Conservation (phyloP, 1,140 invertebrate genomes). For the Dufourea novaeangliae region DNA sequence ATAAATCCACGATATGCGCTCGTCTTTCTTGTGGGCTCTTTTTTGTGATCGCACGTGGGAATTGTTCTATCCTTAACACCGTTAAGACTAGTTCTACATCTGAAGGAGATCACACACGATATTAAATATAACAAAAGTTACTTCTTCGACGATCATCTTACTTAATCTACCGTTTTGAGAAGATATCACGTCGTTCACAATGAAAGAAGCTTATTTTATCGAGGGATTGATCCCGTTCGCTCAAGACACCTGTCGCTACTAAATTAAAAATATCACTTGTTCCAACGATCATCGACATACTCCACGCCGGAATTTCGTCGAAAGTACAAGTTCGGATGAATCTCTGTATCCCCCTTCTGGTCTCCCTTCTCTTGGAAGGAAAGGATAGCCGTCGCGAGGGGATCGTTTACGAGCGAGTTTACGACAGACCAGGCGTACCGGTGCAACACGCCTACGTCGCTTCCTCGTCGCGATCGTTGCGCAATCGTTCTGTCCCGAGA, state of each 20-base stretch:
- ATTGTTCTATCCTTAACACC: not conserved
- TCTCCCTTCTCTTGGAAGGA: too few relatives aligned
- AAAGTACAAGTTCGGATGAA: too few relatives aligned
- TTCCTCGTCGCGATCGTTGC: conserved; percentile 36
- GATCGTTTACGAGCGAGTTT: conserved; percentile 43
- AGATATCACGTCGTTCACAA: too few relatives aligned
- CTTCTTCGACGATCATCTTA: too few relatives aligned
- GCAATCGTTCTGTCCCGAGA: conserved; percentile 33
- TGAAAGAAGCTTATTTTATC: too few relatives aligned
- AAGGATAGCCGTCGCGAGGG: not conserved
- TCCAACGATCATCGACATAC: too few relatives aligned
- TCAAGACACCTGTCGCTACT: conserved; percentile 43
- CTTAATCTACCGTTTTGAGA: too few relatives aligned
- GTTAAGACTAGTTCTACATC: not conserved
- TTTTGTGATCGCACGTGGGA: not conserved
- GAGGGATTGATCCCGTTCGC: too few relatives aligned
- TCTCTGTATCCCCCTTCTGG: too few relatives aligned
- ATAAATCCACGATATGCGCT: not conserved
- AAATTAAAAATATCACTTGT: conserved; percentile 16
- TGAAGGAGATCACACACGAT: too few relatives aligned
- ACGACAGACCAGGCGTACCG: conserved; percentile 25
- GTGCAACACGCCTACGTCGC: conserved; percentile 33
- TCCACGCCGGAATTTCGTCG: conserved; percentile 10
- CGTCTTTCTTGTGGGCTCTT: not conserved
- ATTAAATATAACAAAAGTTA: too few relatives aligned